Conservation (phyloP, 2,113 vertebrate species). For the Paramormyrops kingsleyae region DNA sequence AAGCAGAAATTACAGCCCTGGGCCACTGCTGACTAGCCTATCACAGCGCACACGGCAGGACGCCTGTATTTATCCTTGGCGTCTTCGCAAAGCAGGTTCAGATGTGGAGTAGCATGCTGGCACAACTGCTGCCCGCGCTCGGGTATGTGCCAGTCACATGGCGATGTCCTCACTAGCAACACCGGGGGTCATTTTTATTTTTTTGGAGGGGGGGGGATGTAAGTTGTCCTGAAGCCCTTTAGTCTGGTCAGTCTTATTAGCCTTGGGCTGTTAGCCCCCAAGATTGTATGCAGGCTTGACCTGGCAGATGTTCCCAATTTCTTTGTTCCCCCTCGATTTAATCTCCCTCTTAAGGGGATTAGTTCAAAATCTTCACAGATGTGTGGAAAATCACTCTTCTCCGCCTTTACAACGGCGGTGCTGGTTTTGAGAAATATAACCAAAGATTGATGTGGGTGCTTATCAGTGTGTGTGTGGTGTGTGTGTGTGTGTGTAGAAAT, state of each 20-base stretch:
- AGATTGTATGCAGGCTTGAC: conserved; percentile 16
- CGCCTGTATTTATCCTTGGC: conserved; percentile 22
- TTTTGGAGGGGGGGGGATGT: background rate
- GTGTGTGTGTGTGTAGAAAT: background rate
- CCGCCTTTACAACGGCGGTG: background rate
- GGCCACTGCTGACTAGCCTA: conserved; percentile 37
- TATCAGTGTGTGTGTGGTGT: background rate
- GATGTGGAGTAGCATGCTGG: background rate
- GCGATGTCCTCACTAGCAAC: background rate
- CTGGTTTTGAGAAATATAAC: background rate
- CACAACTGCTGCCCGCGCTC: too few species aligned
- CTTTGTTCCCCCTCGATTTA: background rate
- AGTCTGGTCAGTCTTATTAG: background rate
- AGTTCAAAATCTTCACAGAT: background rate
- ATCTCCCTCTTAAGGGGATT: background rate
- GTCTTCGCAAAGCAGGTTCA: background rate
- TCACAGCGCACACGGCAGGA: conserved; percentile 41
- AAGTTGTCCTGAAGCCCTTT: background rate
- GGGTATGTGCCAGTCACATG: background rate
- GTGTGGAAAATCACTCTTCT: background rate
- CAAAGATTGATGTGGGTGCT: background rate
- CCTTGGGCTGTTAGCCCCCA: background rate
- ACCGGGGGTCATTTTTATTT: background rate
- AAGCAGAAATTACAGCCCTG: conserved; percentile 57
- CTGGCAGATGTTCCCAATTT: conserved; percentile 17